phyloP scores from a whole-genome alignment of 1,140 invertebrate genomes.

The Eriocheir sinensis region DNA sequence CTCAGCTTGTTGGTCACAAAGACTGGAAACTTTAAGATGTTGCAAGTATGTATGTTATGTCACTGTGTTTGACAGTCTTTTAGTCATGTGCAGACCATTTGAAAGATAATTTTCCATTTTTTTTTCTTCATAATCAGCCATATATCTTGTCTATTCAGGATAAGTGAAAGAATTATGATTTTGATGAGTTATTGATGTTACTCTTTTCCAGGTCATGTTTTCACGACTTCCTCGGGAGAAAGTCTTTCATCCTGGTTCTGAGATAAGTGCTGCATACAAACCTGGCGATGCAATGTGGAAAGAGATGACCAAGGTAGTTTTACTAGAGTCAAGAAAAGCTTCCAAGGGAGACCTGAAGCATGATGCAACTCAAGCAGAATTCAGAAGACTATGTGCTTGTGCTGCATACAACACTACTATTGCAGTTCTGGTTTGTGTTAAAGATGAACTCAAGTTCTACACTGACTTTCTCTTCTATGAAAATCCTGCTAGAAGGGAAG shows the following conservation, averaged over 20 bases:
- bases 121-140: background rate
- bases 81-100: too few relatives aligned
- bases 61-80: background rate
- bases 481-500: conserved; percentile 62
- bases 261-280: conserved; percentile 55
- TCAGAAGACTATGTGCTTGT: conserved; percentile 68
- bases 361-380: conserved; percentile 61
- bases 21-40: conserved; percentile 53
- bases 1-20: conserved; percentile 51
- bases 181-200: too few relatives aligned
- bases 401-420: conserved; percentile 69
- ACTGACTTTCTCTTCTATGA: conserved; percentile 55
- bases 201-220: conserved; percentile 61
- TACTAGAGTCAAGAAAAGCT: conserved; percentile 58
- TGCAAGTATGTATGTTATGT: conserved; percentile 48
- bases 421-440: conserved; percentile 68
- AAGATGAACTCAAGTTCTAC: conserved; percentile 68
- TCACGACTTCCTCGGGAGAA: conserved; percentile 64
- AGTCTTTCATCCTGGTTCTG: conserved; percentile 64
- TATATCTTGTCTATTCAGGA: background rate
- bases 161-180: conserved; percentile 14
- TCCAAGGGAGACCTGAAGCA: conserved; percentile 68
- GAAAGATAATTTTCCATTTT: too few relatives aligned
- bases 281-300: conserved; percentile 60
- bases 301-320: conserved; percentile 66